Evolutionary conservation across 2,888 invertebrate species (phyloP).

Genomic region (Latheticus oryzae): DNA sequence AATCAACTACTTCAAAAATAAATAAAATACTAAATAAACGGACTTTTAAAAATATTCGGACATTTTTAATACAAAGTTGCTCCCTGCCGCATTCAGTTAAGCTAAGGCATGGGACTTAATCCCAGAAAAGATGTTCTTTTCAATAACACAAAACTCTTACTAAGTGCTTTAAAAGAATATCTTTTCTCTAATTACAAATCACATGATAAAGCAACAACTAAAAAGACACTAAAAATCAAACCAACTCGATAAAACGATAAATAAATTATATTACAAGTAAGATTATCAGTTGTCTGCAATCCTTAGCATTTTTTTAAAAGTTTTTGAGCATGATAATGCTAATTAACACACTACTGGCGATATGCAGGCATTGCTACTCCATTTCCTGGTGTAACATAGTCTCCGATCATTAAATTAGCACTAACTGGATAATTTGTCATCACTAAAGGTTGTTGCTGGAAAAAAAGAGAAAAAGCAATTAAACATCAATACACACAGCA

Average conservation of each 20-base stretch:
- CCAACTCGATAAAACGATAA: constrained; percentile 31
- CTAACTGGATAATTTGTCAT: constrained; percentile 77
- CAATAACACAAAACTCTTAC: constrained; percentile 22
- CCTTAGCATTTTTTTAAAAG: constrained; percentile 51
- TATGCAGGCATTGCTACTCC: constrained; percentile 65
- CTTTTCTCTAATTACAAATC: constrained; percentile 32
- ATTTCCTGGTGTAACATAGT: constrained; percentile 75
- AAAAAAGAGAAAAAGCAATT: constrained; percentile 8
- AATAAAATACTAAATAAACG: constrained; percentile 13
- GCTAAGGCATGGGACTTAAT: constrained; percentile 47
- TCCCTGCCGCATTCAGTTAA: constrained; percentile 48
- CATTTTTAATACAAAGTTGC: constrained; percentile 34
- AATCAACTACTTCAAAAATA: constrained; percentile 10
- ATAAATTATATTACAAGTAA: constrained; percentile 18
- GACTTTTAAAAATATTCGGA: constrained; percentile 15
- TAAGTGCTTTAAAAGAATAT: constrained; percentile 23
- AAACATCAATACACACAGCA: no score
- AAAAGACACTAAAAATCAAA: constrained; percentile 33
- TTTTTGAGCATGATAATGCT: constrained; percentile 56
- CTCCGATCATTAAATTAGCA: constrained; percentile 80
- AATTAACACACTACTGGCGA: constrained; percentile 59
- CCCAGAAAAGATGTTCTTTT: constrained; percentile 36
- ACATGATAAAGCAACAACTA: constrained; percentile 28
- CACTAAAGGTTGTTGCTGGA: constrained; percentile 67
- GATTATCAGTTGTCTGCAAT: constrained; percentile 44